Evolutionary conservation across 2,888 invertebrate species (phyloP).

Genomic region (Diplazon laetatorius): DNA sequence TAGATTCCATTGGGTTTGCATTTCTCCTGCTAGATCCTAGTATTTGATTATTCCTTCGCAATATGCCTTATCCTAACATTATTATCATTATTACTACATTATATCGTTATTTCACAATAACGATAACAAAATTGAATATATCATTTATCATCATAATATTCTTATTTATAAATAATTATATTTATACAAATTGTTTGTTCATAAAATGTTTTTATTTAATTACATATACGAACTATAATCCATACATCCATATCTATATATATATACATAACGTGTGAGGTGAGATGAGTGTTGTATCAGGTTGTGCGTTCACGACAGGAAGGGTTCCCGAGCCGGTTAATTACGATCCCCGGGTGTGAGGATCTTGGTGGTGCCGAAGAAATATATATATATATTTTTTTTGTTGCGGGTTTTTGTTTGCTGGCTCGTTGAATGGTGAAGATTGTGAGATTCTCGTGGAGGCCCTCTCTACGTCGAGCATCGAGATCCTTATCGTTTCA

Average conservation of each 20-base stretch:
- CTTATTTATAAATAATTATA: neutral
- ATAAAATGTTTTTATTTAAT: neutral
- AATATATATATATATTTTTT: too few species aligned
- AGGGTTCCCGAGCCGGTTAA: slow-evolving; percentile 63
- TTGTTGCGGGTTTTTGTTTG: slow-evolving; percentile 70
- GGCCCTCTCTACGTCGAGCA: slow-evolving; percentile 52
- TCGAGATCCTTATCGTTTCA: slow-evolving; percentile 67
- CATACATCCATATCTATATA: slow-evolving; percentile 1
- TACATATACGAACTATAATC: slow-evolving; percentile 33
- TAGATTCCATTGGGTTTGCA: too few species aligned
- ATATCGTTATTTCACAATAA: too few species aligned
- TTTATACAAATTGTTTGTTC: neutral
- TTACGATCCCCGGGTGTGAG: slow-evolving; percentile 67
- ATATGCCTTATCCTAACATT: too few species aligned
- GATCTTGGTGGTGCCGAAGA: slow-evolving; percentile 78
- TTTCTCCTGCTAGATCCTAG: too few species aligned
- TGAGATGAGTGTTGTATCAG: slow-evolving; percentile 55
- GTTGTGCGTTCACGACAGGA: slow-evolving; percentile 58
- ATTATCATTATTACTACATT: too few species aligned
- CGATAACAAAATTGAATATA: too few species aligned
- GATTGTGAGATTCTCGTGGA: slow-evolving; percentile 40
- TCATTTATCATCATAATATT: neutral
- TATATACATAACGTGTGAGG: slow-evolving; percentile 34
- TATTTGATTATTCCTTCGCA: too few species aligned
- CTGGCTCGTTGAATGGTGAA: slow-evolving; percentile 54